These are phyloP conservation scores for Luperina testacea DNA, from an alignment of 2,888 invertebrate genomes.

Conservation along the genomic window DNA sequence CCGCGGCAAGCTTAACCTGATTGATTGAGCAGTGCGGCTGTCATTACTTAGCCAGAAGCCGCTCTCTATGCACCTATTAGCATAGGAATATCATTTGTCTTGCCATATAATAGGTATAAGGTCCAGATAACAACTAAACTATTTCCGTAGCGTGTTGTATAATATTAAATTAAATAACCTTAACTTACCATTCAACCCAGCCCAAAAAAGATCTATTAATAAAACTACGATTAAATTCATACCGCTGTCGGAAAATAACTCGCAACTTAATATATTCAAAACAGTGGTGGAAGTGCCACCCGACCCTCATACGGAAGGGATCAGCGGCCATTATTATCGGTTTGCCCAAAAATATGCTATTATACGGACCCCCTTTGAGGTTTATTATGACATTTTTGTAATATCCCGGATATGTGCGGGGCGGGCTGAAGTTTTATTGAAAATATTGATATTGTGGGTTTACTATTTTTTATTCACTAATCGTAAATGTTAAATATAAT, in stretches of 20 bases:
- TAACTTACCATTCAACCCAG: neutral
- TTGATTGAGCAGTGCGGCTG: neutral
- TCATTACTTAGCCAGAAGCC: neutral
- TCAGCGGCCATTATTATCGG: conserved; percentile 50
- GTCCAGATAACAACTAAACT: neutral
- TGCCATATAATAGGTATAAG: neutral
- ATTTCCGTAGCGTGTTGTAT: neutral
- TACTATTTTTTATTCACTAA: conserved; percentile 13
- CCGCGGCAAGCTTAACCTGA: too few relatives aligned
- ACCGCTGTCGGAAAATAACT: conserved; percentile 38
- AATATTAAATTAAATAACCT: neutral
- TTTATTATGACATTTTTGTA: conserved; percentile 62
- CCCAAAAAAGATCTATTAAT: conserved; percentile 31
- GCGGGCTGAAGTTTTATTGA: conserved; percentile 19
- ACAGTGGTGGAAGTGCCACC: conserved; percentile 42
- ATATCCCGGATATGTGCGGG: conserved; percentile 30
- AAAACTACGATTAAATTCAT: conserved; percentile 43
- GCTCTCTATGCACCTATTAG: neutral
- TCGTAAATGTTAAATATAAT: too few relatives aligned
- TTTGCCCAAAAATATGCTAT: conserved; percentile 51
- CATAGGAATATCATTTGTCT: neutral
- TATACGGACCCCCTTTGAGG: conserved; percentile 40
- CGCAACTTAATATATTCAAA: conserved; percentile 58
- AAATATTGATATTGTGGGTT: neutral
- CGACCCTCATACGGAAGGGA: conserved; percentile 47